phyloP scores from a whole-genome alignment of 1,140 invertebrate genomes.

The Chionoecetes opilio region DNA sequence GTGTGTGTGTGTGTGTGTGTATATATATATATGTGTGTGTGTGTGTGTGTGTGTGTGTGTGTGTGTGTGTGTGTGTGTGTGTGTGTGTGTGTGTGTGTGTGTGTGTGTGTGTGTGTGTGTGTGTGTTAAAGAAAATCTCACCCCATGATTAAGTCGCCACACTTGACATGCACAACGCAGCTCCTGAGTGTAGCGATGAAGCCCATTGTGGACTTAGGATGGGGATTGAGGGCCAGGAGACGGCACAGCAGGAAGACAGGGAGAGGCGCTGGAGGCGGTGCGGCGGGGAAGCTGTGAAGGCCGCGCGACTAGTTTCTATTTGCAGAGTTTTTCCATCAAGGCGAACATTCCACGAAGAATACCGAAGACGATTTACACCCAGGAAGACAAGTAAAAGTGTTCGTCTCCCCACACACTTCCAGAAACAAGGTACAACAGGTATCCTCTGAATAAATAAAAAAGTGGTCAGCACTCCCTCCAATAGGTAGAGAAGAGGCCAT shows the following conservation, averaged over 20 bases:
- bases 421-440: too few relatives aligned
- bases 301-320: neutral
- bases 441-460: too few relatives aligned
- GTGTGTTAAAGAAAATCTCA: neutral
- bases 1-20: too few relatives aligned
- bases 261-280: neutral
- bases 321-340: constrained; percentile 1
- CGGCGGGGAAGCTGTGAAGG: neutral
- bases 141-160: neutral
- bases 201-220: neutral
- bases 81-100: too few relatives aligned
- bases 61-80: too few relatives aligned
- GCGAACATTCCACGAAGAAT: constrained; percentile 1
- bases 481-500: too few relatives aligned
- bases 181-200: neutral
- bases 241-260: neutral
- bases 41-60: too few relatives aligned
- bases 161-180: neutral
- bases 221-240: too few relatives aligned
- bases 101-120: too few relatives aligned
- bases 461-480: too few relatives aligned
- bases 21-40: too few relatives aligned
- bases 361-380: neutral
- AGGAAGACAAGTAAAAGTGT: neutral
- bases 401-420: neutral